Base-by-base conservation (phyloP, 2,888 invertebrate species). In the Molanna angustata region DNA sequence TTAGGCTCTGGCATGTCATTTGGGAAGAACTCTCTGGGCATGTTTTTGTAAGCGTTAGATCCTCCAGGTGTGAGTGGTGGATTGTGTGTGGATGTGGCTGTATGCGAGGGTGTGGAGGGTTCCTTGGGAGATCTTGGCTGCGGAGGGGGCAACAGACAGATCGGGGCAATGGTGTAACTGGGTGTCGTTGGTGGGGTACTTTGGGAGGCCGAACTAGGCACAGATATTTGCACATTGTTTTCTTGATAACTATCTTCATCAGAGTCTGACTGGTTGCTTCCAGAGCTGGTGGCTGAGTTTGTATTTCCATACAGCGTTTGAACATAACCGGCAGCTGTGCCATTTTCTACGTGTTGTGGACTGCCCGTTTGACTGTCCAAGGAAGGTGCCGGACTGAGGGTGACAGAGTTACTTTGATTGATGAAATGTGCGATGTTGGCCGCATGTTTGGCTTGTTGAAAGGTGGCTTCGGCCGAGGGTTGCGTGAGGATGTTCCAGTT, bases 331-430 rank as follows among this genome's bases (percentile, higher is more conserved):
- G 69, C 68, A 56, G 68, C 63, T 32, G 68, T 70, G 57, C 71
- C 72, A 61, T 71, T 72, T 55, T 88, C 86, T 46, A 81, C 79
- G 65, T 88, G 84, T 64, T 90, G 89, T 3, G 92, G 92, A 62
- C 90, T 90, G 47, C 91, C 90, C 41, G 89, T 88, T 65, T 87
- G 86, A 64, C 91, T 91, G 68, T 92, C 92, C 16, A 92, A 84
- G 32, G 92, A 92, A 4, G 93, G 93, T 17, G 93, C 92, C 51
- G 94, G 93, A 68, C 92, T 92, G 62, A 94, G 76, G 20, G 93
- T 93, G 32, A 94, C 93, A 47, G 93, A 93, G 70, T 91, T 91
- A 62, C 80, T 79, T 64, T 89, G 87, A 19, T 75, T 76, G 73
- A 89, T 88, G 60, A 89, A 82, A 62, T 88, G 87, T 49, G 83